Evolutionary conservation across 2,888 invertebrate species (phyloP).

Genomic region (Gryllus longicercus): DNA sequence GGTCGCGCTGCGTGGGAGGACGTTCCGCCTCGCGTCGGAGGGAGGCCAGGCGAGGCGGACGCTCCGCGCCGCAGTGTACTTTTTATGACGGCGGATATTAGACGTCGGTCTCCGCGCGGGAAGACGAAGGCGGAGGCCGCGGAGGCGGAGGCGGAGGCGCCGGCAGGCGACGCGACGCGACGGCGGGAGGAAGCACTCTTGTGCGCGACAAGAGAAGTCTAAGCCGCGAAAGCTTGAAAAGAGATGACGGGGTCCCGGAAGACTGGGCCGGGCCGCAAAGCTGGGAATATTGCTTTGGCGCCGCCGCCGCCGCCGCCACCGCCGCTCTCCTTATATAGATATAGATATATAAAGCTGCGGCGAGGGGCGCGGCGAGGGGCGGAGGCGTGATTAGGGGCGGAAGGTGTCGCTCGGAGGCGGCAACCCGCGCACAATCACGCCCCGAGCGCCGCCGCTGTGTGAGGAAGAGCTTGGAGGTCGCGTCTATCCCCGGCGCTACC

Average conservation of each 20-base stretch:
- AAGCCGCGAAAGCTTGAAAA: slow-evolving; percentile 8
- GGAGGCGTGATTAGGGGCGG: background rate
- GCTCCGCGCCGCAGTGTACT: background rate
- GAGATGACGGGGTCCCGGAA: background rate
- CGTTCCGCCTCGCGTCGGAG: background rate
- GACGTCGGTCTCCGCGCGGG: background rate
- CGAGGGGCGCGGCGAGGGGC: no score
- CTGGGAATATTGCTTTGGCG: slow-evolving; percentile 10
- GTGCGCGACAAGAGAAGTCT: background rate
- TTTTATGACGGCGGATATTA: slow-evolving; percentile 11
- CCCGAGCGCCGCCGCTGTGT: no score
- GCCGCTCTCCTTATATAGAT: no score
- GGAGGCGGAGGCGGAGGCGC: background rate
- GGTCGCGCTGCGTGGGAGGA: no score
- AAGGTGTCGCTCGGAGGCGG: no score
- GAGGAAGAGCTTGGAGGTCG: no score
- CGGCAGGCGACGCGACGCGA: background rate
- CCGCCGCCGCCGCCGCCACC: background rate
- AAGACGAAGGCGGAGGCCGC: background rate
- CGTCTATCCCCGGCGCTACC: no score
- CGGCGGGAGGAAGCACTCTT: background rate
- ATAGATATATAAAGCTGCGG: no score
- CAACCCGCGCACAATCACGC: no score
- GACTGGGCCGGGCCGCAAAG: background rate
- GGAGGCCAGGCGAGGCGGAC: background rate